phyloP scores from a whole-genome alignment of 2,888 invertebrate species.

The Acanthopleura granulata region DNA sequence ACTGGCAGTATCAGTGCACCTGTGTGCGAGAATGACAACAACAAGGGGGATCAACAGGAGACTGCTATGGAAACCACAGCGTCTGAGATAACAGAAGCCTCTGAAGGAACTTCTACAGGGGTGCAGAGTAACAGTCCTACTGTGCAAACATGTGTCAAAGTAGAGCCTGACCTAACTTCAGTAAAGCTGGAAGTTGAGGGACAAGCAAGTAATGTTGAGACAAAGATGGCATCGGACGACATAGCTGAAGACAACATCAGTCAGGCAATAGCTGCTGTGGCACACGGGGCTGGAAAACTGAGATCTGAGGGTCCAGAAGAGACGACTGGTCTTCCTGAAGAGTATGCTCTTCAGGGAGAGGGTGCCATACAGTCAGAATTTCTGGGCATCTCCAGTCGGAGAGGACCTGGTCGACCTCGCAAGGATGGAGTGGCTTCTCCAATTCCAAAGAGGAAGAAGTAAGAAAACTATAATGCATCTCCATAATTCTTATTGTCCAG shows the following conservation, averaged over 20 bases:
- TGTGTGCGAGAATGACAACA: too few species aligned
- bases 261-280: conserved; percentile 14
- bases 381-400: not conserved
- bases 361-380: not conserved
- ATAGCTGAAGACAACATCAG: conserved; percentile 7
- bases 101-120: too few species aligned
- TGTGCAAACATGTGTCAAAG: not conserved
- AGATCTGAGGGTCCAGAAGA: not conserved
- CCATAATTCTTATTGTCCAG: too few species aligned
- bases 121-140: not conserved
- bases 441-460: conserved; percentile 11
- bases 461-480: not conserved
- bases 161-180: not conserved
- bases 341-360: not conserved
- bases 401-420: conserved; percentile 8
- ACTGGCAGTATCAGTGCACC: too few species aligned
- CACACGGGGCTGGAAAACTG: not conserved
- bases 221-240: not conserved
- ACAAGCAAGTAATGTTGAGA: not conserved
- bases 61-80: too few species aligned
- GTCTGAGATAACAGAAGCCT: too few species aligned
- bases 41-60: too few species aligned
- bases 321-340: not conserved
- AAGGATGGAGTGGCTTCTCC: conserved; percentile 8
- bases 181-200: conserved; percentile 1